Conservation (phyloP, 2,888 invertebrate genomes). For the Acheta domesticus region DNA sequence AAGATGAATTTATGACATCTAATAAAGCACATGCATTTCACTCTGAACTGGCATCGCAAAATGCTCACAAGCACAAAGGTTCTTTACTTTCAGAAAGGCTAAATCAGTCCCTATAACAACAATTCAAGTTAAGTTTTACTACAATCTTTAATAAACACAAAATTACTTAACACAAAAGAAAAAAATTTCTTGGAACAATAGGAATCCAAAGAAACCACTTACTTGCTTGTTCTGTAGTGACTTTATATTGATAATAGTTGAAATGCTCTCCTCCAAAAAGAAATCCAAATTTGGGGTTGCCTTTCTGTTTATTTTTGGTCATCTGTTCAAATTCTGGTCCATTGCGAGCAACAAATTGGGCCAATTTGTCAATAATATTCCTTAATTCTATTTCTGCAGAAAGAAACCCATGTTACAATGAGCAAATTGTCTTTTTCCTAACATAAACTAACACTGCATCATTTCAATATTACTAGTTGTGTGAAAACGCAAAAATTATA, state of each 20-base stretch:
- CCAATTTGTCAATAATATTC: slow-evolving; percentile 97
- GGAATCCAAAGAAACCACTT: slow-evolving; percentile 50
- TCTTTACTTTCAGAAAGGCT: not conserved
- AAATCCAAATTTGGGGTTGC: slow-evolving; percentile 96
- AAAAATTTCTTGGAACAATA: too few species aligned
- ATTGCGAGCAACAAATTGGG: slow-evolving; percentile 98
- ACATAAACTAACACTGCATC: not conserved
- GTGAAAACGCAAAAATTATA: not conserved
- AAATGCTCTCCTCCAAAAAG: slow-evolving; percentile 93
- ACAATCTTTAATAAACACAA: too few species aligned
- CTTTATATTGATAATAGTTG: slow-evolving; percentile 95
- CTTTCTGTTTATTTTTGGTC: slow-evolving; percentile 97
- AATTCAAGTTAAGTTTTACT: too few species aligned
- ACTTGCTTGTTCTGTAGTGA: slow-evolving; percentile 91
- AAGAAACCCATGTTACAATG: slow-evolving; percentile 12
- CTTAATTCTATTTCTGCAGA: slow-evolving; percentile 84
- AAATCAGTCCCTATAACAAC: not conserved
- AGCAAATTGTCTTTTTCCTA: not conserved
- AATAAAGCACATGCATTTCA: not conserved
- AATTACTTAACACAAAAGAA: too few species aligned
- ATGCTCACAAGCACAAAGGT: slow-evolving; percentile 18
- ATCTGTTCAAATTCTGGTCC: slow-evolving; percentile 99
- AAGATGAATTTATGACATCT: not conserved
- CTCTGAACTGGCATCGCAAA: not conserved
- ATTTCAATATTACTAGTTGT: not conserved